A percentile compares a stretch with the other conserved stretches of the same genome.
Evolutionary conservation across 2,113 vertebrate genomes (phyloP).

Genomic region (Excalfactoria chinensis): DNA sequence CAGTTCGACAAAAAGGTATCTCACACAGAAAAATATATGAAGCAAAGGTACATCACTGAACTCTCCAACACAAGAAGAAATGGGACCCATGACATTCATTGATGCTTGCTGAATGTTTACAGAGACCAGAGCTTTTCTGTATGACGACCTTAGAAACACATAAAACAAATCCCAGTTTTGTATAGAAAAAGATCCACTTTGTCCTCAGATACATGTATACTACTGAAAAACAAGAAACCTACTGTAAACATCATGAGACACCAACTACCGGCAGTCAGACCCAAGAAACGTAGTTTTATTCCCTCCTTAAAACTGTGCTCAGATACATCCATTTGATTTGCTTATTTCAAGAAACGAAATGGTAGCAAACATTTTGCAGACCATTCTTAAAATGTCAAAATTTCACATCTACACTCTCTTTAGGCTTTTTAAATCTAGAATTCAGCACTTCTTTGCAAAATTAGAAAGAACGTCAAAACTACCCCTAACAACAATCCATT

Average conservation of each 20-base stretch:
- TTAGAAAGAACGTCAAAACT: not conserved
- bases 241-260: fast-evolving
- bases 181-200: not conserved
- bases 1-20: too few species aligned
- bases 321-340: not conserved
- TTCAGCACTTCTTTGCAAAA: not conserved
- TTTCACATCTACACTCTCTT: not conserved
- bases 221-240: not conserved
- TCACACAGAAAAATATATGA: too few species aligned
- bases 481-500: not conserved
- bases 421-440: not conserved
- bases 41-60: too few species aligned
- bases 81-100: too few species aligned
- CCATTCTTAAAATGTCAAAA: not conserved
- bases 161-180: not conserved
- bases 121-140: not conserved
- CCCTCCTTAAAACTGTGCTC: not conserved
- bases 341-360: not conserved
- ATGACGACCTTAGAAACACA: not conserved
- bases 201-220: not conserved
- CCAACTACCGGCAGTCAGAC: not conserved
- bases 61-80: too few species aligned
- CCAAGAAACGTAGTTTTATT: not conserved
- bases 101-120: too few species aligned
- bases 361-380: not conserved